Conservation (phyloP, 2,797 vertebrate species). For the Schizopygopsis malacanthus region DNA sequence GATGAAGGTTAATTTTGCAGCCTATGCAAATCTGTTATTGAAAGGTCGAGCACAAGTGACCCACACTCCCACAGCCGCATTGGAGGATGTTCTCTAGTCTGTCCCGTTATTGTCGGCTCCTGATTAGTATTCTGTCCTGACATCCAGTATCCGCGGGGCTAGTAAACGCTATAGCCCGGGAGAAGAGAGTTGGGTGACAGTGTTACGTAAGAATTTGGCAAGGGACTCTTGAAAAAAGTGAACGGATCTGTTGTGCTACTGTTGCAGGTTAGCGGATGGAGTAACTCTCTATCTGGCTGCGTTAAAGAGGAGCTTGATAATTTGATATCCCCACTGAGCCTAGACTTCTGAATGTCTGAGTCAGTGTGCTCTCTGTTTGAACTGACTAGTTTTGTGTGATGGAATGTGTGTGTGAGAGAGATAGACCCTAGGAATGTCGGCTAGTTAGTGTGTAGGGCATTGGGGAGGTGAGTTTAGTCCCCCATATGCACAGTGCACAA, state of each 20-base stretch:
- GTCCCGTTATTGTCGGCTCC: constrained; percentile 2
- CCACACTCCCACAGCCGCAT: not conserved
- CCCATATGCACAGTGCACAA: not conserved
- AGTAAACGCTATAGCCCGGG: constrained; percentile 30
- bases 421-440: constrained; percentile 24
- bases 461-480: constrained; percentile 16
- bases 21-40: constrained; percentile 14
- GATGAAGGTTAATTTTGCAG: not conserved
- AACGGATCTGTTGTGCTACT: constrained; percentile 40
- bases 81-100: not conserved
- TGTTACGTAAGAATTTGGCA: constrained; percentile 49
- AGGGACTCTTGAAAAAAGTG: constrained; percentile 30
- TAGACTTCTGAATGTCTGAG: constrained; percentile 34
- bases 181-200: constrained; percentile 31
- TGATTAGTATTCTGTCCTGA: constrained; percentile 46
- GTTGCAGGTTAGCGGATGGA: constrained; percentile 37
- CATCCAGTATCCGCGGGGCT: not conserved
- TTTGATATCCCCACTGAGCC: constrained; percentile 38
- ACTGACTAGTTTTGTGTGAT: constrained; percentile 27
- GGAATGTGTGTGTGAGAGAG: constrained; percentile 42
- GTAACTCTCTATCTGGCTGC: constrained; percentile 29
- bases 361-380: constrained; percentile 24
- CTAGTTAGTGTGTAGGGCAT: constrained; percentile 7
- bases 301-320: constrained; percentile 17
- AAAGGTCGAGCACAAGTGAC: constrained; percentile 37